A percentile compares a stretch with the other conserved stretches of the same genome.
These are phyloP conservation scores for Actinia tenebrosa DNA, from an alignment of 64 coral and sea anemone genomes.

Conservation along the genomic window DNA sequence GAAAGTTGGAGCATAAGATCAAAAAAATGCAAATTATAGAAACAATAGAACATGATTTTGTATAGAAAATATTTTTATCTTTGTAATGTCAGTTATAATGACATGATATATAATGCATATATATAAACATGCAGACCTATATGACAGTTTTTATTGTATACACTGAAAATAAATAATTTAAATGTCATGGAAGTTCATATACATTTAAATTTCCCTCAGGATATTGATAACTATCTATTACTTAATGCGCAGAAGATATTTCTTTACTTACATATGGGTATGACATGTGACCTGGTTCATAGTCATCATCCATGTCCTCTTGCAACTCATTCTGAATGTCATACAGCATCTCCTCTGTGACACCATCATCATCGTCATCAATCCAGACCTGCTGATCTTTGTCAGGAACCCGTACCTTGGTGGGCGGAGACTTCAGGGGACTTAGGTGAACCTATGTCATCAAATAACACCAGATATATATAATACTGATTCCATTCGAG, in stretches of 20 bases:
- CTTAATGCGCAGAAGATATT: not conserved
- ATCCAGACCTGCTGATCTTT: conserved; percentile 67
- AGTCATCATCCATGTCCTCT: conserved; percentile 81
- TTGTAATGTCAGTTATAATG: not conserved
- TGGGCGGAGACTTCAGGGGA: conserved; percentile 75
- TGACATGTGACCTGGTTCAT: conserved; percentile 30
- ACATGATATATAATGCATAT: not conserved
- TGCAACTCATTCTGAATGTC: conserved; percentile 18
- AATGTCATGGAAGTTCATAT: not conserved
- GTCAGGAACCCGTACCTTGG: conserved; percentile 82
- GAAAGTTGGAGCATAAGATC: not conserved
- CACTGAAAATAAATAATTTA: not conserved
- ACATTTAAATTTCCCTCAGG: not conserved
- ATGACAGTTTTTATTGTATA: not conserved
- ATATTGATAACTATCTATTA: not conserved
- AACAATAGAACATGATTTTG: not conserved
- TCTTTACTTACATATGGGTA: not conserved
- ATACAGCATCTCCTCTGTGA: conserved; percentile 43
- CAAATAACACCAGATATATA: not conserved
- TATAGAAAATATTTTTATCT: not conserved
- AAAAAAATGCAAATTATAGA: too few relatives aligned
- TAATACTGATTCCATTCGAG: not conserved
- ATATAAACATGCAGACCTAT: not conserved
- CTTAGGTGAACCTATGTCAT: conserved; percentile 53
- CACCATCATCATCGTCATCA: conserved; percentile 71